Base-by-base conservation (phyloP, 2,888 invertebrate genomes). In the Protodeltote pygarga region DNA sequence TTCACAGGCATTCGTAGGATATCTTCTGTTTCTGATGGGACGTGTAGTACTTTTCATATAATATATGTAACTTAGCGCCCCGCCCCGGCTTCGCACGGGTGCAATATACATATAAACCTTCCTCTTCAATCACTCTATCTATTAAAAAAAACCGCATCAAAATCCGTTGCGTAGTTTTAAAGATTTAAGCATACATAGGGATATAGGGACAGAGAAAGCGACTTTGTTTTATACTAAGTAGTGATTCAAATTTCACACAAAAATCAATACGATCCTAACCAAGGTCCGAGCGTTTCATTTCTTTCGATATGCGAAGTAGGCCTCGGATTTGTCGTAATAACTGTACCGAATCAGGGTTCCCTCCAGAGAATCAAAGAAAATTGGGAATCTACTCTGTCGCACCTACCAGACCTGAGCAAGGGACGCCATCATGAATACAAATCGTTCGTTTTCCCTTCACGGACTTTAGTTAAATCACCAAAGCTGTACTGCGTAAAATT, bases 361-460 rank as follows among this genome's bases (percentile, higher is more conserved):
- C 71, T 68, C 71, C 31, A 33, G 71, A 65, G 70, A 71, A 58
- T 62, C 57, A 54, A 51, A 58, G 59, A 53, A 71, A 61, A 66
- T 71, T 68, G 66, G 66, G 54, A 61, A 66, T 64, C 47, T 46
- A 52, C 58, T 53, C 53, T 55, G 72, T 68, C 71, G 62, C 73
- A 73, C 74, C 70, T 68, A 49, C 68, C 63, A 54, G 71, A 68
- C 71, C 74, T 71, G 66, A 63, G 61, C 59, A 67, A 57, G 61
- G 67, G 65, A 62, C 68, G 59, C 64, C 50, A 73, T 71, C 68
- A 71, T 74, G 73, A 74, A 74, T 74, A 74, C 73, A 71, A 74
- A 74, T 74, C 62, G 73, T 58, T 58, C 67, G 62, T 53, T 65
- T 64, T 61, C 49, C 69, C 59, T 67, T 68, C 64, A 60, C 65